Evolutionary conservation across 2,113 vertebrate species (phyloP).

Genomic region (Ochotona princeps): DNA sequence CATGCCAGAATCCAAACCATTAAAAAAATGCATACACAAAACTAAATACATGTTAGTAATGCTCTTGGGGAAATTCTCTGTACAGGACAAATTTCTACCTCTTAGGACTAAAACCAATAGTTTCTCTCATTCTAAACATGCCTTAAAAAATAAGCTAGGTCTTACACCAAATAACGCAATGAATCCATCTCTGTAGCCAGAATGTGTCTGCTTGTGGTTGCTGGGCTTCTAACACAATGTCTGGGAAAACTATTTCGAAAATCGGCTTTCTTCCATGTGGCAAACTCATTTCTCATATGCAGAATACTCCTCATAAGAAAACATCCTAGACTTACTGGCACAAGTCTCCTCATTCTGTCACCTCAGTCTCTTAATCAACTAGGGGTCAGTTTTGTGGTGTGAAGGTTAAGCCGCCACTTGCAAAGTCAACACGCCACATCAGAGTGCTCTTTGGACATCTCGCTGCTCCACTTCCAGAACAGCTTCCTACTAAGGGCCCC

Average conservation of each 20-base stretch:
- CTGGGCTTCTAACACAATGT: background rate
- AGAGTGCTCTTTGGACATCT: no score
- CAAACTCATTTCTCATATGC: background rate
- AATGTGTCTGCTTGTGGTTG: background rate
- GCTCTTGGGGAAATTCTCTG: background rate
- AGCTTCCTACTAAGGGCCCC: no score
- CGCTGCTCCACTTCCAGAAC: no score
- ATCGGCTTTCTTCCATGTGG: background rate
- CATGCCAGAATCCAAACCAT: background rate
- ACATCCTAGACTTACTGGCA: background rate
- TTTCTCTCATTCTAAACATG: background rate
- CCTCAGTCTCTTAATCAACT: background rate
- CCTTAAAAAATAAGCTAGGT: background rate
- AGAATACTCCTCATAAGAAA: background rate
- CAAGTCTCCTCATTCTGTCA: background rate
- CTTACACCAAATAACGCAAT: background rate
- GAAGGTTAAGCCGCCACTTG: no score
- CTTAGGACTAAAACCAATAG: background rate
- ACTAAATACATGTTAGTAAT: background rate
- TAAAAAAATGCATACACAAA: constrained; percentile 20
- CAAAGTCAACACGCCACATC: no score
- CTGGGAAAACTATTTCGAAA: background rate
- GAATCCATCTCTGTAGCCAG: background rate
- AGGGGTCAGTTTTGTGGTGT: no score
- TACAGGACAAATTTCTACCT: background rate